Percentiles rank a stretch among this genome's conserved stretches.
These are phyloP conservation scores for Auanema freiburgensis DNA, from an alignment of 2,888 invertebrate genomes.

Conservation along the genomic window DNA sequence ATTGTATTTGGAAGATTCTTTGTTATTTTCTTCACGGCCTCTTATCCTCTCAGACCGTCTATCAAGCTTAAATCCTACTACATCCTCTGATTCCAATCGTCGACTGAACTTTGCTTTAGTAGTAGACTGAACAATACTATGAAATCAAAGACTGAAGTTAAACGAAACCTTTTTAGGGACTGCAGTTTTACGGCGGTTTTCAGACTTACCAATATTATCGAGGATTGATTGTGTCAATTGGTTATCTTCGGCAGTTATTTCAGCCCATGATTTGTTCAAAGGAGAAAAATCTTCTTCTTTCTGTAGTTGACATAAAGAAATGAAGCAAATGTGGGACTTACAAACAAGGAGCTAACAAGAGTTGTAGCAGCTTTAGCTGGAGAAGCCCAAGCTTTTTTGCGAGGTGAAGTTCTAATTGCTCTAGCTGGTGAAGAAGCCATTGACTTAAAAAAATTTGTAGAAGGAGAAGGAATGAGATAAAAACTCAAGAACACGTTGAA, in stretches of 20 bases:
- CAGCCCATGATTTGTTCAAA: slow-evolving; percentile 50
- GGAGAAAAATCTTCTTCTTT: slow-evolving; percentile 36
- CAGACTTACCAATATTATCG: slow-evolving; percentile 14
- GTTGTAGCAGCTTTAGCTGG: slow-evolving; percentile 28
- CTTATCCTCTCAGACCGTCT: slow-evolving; percentile 7
- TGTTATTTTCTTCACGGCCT: slow-evolving; percentile 5
- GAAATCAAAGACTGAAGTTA: neutral
- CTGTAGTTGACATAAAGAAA: slow-evolving; percentile 15
- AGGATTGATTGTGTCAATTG: slow-evolving; percentile 13
- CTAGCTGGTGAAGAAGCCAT: too few species aligned
- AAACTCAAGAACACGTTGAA: too few species aligned
- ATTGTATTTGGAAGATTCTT: slow-evolving; percentile 13
- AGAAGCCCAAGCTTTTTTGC: slow-evolving; percentile 49
- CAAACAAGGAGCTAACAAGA: slow-evolving; percentile 27
- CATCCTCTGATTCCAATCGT: slow-evolving; percentile 1
- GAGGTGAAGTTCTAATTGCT: slow-evolving; percentile 35
- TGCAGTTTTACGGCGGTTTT: slow-evolving; percentile 27
- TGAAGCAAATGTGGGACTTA: slow-evolving; percentile 18
- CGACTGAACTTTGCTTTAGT: neutral
- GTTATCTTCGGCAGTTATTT: slow-evolving; percentile 40
- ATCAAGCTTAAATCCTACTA: neutral
- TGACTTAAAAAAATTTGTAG: too few species aligned
- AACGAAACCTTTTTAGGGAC: slow-evolving; percentile 27
- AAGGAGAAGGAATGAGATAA: too few species aligned
- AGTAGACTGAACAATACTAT: neutral